Evolutionary conservation across 2,797 vertebrate species (phyloP), one percentile per base, ranked within the genome.

Genomic region (Gymnopithys bicolor): DNA sequence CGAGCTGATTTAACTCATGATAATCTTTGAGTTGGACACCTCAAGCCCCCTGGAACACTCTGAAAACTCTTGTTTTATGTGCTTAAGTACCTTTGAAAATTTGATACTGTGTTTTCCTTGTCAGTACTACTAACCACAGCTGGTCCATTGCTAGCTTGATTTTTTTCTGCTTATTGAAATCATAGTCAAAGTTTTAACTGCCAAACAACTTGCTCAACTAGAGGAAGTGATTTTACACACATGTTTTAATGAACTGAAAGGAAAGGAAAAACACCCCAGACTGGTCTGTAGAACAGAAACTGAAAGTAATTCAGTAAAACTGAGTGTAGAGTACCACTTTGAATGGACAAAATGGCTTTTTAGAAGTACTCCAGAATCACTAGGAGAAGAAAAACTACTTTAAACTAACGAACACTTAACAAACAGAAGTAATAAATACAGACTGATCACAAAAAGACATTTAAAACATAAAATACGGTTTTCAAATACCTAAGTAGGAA

Each of bases 241-340:
- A 27, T 8, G 1, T 62, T 86, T 51, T 58, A 75, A 51, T 78
- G 35, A 91, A 84, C 66, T 58, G 66, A 85, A 89, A 87, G 1
- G 1, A 73, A 75, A 45, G 18, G 62, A 46, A 77, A 51, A 45
- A 71, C 9, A 28, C 1, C 30, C 53, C 14, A 17, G 22, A 67
- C 24, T 58, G 10, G 4, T 64, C 52, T 39, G 12, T 33, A 70
- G 35, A 94, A 94, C 19, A 81, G 91, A 96, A 96, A 95, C 73
- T 59, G 94, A 95, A 96, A 94, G 76, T 88, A 91, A 70, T 70
- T 74, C 49, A 23, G 32, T 92, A 48, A 74, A 93, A 71, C 19
- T 58, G 49, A 70, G n/a, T 0, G 0, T 39, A 52, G 25, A 53
- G 13, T 55, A 35, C 84, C 18, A 18, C 37, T 79, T 59, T 25